Conservation (phyloP, 2,113 vertebrate species). For the Megaptera novaeangliae region DNA sequence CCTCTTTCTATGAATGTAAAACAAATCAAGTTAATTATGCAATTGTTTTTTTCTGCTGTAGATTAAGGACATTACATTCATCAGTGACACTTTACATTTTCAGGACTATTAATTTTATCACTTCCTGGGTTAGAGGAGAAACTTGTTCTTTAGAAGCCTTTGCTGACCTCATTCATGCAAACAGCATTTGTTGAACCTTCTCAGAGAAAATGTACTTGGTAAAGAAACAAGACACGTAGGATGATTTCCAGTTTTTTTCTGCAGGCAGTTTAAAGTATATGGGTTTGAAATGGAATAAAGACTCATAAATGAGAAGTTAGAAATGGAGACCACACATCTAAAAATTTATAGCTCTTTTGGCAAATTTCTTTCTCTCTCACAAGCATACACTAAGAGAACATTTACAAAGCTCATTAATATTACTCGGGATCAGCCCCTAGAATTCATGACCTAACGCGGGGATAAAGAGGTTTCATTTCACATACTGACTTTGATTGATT, state of each 20-base stretch:
- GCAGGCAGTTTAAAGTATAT: background rate
- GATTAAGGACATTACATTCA: slow-evolving; percentile 21
- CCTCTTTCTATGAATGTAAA: background rate
- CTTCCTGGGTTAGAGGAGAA: background rate
- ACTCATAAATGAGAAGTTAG: background rate
- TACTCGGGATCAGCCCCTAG: background rate
- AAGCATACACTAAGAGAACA: background rate
- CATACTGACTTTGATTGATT: background rate
- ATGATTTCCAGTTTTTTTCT: background rate
- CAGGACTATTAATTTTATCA: slow-evolving; percentile 37
- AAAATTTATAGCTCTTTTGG: background rate
- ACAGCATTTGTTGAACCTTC: background rate
- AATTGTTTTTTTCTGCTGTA: background rate
- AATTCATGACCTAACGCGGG: background rate
- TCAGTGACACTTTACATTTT: slow-evolving; percentile 14
- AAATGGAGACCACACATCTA: background rate
- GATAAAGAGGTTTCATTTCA: background rate
- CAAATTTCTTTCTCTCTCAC: background rate
- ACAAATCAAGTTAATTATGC: slow-evolving; percentile 29
- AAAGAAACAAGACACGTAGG: background rate
- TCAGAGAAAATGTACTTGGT: background rate
- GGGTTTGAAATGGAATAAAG: background rate
- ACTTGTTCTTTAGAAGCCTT: background rate
- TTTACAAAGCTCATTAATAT: background rate
- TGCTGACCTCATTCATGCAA: background rate